Conservation (phyloP, 2,797 vertebrate genomes). For the Danio aesculapii region DNA sequence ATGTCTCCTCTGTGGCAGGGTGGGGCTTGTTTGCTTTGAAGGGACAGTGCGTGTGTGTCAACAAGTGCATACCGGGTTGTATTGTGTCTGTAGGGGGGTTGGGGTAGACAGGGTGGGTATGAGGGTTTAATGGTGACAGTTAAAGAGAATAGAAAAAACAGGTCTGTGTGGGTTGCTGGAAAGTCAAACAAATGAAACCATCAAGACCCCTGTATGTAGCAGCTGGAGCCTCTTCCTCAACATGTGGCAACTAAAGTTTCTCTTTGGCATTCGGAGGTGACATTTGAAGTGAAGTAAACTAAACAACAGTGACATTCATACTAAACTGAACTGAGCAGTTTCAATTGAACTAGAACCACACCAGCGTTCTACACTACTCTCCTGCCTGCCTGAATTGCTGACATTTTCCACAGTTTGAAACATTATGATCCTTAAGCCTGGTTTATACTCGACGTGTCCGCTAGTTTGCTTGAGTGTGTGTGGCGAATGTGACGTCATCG, state of each 20-base stretch:
- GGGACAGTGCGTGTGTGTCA: constrained; percentile 65
- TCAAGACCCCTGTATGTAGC: neutral
- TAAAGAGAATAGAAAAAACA: constrained; percentile 25
- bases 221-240: neutral
- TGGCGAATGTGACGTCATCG: no score
- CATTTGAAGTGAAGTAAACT: no score
- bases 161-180: constrained; percentile 1
- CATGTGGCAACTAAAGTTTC: neutral
- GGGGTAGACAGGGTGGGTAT: neutral
- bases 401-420: no score
- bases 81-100: constrained; percentile 24
- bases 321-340: no score
- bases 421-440: no score
- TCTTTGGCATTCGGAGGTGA: no score
- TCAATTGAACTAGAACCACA: no score
- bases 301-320: no score
- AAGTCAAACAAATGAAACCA: constrained; percentile 27
- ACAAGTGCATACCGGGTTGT: constrained; percentile 49
- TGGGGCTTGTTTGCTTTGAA: constrained; percentile 75
- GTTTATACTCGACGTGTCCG: no score
- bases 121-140: constrained; percentile 26
- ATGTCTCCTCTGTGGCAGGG: constrained; percentile 68
- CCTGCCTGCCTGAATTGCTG: no score
- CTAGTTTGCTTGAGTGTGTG: no score
- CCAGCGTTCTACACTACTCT: no score